A percentile compares a stretch with the other conserved stretches of the same genome.
Conservation (phyloP, 2,888 invertebrate species). For the Apotomis turbidana region DNA sequence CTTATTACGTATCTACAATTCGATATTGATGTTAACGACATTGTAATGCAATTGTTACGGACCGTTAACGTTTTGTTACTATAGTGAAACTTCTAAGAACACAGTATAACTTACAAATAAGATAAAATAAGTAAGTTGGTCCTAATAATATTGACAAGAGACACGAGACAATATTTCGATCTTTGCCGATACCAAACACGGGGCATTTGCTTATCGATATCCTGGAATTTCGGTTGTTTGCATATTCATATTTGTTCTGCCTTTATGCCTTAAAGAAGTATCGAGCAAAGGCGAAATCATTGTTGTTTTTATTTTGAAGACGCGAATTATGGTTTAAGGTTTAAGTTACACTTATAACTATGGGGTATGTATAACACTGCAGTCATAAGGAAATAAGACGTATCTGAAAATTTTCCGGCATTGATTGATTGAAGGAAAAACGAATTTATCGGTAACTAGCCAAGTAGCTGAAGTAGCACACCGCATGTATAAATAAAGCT, state of each 20-base stretch:
- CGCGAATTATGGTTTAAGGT: neutral
- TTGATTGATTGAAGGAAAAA: no score
- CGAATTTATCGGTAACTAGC: no score
- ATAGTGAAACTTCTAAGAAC: neutral
- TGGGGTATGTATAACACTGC: no score
- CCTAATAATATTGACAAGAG: constrained; percentile 30
- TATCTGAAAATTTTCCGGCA: no score
- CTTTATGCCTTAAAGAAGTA: neutral
- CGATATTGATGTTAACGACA: constrained; percentile 3
- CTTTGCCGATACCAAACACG: constrained; percentile 28
- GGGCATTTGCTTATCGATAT: constrained; percentile 53
- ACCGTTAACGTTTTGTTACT: neutral
- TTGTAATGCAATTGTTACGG: neutral
- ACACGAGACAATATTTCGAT: constrained; percentile 22
- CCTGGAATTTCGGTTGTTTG: constrained; percentile 44
- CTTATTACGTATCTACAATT: constrained; percentile 8
- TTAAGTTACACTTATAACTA: neutral
- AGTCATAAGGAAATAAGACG: no score
- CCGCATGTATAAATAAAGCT: no score
- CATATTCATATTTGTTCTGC: constrained; percentile 8
- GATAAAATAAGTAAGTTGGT: constrained; percentile 16
- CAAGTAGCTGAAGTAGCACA: no score
- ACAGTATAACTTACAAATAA: neutral
- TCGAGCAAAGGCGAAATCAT: neutral
- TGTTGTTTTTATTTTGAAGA: neutral